Percentiles rank a stretch among this genome's conserved stretches.
These are phyloP conservation scores for Mellilla xanthometata DNA, from an alignment of 2,888 invertebrate species.

Conservation along the genomic window DNA sequence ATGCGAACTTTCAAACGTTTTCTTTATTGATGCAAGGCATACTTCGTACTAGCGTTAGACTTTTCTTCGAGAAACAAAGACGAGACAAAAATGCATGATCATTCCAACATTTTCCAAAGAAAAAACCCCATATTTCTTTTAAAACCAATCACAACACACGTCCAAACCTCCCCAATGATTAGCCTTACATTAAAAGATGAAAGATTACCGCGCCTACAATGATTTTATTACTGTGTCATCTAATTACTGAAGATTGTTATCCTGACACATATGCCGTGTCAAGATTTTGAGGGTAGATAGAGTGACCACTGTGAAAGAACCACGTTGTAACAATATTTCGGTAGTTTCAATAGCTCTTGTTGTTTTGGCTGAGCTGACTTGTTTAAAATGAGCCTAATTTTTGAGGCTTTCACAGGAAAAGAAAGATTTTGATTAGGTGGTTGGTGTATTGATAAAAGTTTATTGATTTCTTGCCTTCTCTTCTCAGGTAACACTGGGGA, in stretches of 20 bases:
- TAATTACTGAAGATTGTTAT: conserved; percentile 74
- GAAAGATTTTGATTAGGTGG: not conserved
- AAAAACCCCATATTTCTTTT: not conserved
- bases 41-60: no score
- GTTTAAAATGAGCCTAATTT: not conserved
- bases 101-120: no score
- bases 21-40: no score
- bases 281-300: conserved; percentile 53
- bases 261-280: conserved; percentile 59
- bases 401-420: not conserved
- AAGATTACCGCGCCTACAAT: conserved; percentile 55
- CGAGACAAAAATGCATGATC: no score
- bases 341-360: not conserved
- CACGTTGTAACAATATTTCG: not conserved
- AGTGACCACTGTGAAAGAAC: conserved; percentile 1
- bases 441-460: not conserved
- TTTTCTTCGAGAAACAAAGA: no score
- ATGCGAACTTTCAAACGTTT: no score
- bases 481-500: no score
- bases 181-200: conserved; percentile 40
- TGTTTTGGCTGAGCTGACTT: not conserved
- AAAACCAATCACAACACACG: conserved; percentile 2
- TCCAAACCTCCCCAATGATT: conserved; percentile 28
- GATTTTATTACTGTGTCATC: conserved; percentile 75
- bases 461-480: no score